Percentiles rank a stretch among this genome's conserved stretches.
Conservation (phyloP, 2,113 vertebrate genomes). For the Thamnaconus septentrionalis region DNA sequence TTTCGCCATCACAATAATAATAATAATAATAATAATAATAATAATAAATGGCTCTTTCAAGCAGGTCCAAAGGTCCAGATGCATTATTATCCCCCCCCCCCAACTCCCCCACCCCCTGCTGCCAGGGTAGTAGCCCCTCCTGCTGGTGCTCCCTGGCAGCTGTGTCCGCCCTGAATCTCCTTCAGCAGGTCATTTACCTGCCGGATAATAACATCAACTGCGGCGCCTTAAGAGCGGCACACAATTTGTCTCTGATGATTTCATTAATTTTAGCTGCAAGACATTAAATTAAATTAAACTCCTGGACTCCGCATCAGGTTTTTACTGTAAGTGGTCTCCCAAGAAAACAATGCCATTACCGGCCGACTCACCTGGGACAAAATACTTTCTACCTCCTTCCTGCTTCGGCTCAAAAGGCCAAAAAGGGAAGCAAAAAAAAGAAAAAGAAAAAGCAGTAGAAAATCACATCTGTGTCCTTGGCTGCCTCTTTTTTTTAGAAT, state of each 20-base stretch:
- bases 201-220: constrained; percentile 46
- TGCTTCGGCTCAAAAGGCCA: constrained; percentile 26
- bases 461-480: constrained; percentile 24
- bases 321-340: constrained; percentile 59
- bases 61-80: too few species aligned
- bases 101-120: too few species aligned
- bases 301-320: constrained; percentile 48
- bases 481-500: constrained; percentile 21
- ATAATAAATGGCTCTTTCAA: too few species aligned
- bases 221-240: constrained; percentile 43
- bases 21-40: too few species aligned
- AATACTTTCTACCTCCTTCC: constrained; percentile 45
- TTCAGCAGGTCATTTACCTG: constrained; percentile 30
- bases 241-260: constrained; percentile 63
- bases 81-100: too few species aligned
- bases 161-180: constrained; percentile 23
- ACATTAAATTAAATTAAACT: constrained; percentile 64
- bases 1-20: too few species aligned
- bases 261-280: constrained; percentile 54
- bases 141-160: constrained; percentile 5
- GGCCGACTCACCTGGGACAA: constrained; percentile 46
- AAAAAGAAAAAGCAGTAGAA: background rate
- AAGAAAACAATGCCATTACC: constrained; percentile 56
- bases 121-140: too few species aligned
- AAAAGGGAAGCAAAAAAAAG: constrained; percentile 11